Conservation (phyloP, 1,140 invertebrate genomes). For the Drosophila nebulosa region DNA sequence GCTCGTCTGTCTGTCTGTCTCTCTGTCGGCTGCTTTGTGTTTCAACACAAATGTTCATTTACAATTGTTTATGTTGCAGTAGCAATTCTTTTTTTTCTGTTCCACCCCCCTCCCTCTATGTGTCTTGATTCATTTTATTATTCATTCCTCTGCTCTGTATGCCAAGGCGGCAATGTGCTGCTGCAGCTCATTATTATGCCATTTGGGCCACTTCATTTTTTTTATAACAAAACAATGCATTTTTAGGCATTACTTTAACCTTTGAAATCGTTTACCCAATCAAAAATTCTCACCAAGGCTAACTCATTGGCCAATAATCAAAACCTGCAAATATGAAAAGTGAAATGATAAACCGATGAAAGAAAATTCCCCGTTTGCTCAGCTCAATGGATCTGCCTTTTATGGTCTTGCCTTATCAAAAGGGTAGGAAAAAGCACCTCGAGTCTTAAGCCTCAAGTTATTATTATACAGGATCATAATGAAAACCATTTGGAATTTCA, state of each 20-base stretch:
- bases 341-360: too few species aligned
- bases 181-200: slow-evolving; percentile 61
- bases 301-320: too few species aligned
- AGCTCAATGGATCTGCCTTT: too few species aligned
- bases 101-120: neutral
- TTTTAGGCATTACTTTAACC: neutral
- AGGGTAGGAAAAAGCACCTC: too few species aligned
- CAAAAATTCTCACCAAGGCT: too few species aligned
- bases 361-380: too few species aligned
- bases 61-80: slow-evolving; percentile 67
- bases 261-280: neutral
- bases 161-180: slow-evolving; percentile 31
- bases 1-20: slow-evolving; percentile 1
- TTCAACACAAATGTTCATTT: slow-evolving; percentile 50
- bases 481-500: too few species aligned
- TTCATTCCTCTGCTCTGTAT: slow-evolving; percentile 38
- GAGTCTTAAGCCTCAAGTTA: too few species aligned
- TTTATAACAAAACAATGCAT: slow-evolving; percentile 1
- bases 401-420: too few species aligned
- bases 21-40: slow-evolving; percentile 33
- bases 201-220: slow-evolving; percentile 36
- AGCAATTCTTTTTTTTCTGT: slow-evolving; percentile 18
- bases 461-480: too few species aligned
- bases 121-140: slow-evolving; percentile 11
- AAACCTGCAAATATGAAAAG: too few species aligned